A percentile compares a stretch with the other conserved stretches of the same genome.
Evolutionary conservation across 2,888 invertebrate genomes (phyloP).

Genomic region (Tetramorium bicarinatum): DNA sequence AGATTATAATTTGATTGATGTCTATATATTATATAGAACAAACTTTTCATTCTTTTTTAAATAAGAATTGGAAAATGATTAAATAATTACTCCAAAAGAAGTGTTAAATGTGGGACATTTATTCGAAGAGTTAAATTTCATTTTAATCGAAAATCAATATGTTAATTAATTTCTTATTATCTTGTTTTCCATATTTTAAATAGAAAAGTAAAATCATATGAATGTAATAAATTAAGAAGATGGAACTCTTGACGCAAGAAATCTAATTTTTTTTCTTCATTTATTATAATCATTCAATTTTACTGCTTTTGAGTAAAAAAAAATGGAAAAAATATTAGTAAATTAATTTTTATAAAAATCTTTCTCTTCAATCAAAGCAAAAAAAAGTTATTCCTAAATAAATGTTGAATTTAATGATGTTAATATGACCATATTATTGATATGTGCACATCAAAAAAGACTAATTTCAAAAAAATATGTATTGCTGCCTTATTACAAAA

Average conservation of each 20-base stretch:
- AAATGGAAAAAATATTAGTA: neutral
- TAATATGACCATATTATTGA: neutral
- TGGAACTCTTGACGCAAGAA: neutral
- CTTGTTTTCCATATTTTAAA: neutral
- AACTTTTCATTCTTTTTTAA: neutral
- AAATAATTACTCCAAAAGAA: neutral
- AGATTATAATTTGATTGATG: neutral
- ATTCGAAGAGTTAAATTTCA: neutral
- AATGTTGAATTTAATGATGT: neutral
- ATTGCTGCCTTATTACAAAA: neutral
- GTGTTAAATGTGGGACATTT: neutral
- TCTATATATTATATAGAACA: neutral
- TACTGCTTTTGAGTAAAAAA: neutral
- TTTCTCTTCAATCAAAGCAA: neutral
- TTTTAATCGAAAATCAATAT: neutral
- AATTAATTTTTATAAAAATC: neutral
- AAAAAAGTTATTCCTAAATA: constrained; percentile 3
- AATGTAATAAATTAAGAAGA: neutral
- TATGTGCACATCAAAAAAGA: neutral
- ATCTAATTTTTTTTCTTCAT: neutral
- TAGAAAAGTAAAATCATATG: neutral
- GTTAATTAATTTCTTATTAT: neutral
- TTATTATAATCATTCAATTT: neutral
- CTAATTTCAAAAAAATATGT: neutral
- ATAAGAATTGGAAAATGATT: neutral